These are phyloP conservation scores for Antitype chi DNA, from an alignment of 2,888 invertebrate species.

Conservation along the genomic window DNA sequence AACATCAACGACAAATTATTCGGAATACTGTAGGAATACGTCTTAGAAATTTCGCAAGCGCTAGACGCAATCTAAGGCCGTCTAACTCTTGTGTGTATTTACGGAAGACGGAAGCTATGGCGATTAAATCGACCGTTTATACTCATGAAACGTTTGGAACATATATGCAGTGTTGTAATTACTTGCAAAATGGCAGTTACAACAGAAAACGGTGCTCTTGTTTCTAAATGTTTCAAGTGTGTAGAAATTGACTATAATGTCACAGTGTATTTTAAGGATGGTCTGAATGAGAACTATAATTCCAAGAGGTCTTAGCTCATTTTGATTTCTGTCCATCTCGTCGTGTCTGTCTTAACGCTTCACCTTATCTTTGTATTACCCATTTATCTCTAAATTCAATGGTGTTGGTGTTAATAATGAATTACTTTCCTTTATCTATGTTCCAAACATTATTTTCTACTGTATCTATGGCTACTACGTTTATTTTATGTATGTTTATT, in stretches of 20 bases:
- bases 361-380: conserved; percentile 2
- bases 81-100: conserved; percentile 34
- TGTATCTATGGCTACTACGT: conserved; percentile 59
- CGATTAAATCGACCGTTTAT: conserved; percentile 51
- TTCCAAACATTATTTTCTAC: conserved; percentile 26
- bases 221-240: neutral
- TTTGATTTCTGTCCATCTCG: neutral
- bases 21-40: conserved; percentile 10
- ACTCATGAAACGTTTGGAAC: conserved; percentile 46
- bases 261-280: neutral
- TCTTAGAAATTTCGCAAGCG: conserved; percentile 28
- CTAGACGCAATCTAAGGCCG: conserved; percentile 25
- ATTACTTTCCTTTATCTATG: conserved; percentile 41
- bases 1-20: conserved; percentile 12
- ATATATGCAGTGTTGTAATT: conserved; percentile 37
- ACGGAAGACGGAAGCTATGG: conserved; percentile 50
- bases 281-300: neutral
- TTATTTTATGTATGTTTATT: conserved; percentile 74
- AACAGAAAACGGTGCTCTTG: conserved; percentile 19
- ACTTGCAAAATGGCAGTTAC: conserved; percentile 38
- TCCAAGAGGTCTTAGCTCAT: neutral
- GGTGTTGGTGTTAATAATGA: conserved; percentile 8
- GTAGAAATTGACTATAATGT: neutral
- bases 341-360: neutral
- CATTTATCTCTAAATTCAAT: neutral